A percentile compares a stretch with the other conserved stretches of the same genome.
phyloP scores from a whole-genome alignment of 2,888 invertebrate species.

The Cetonia aurata region DNA sequence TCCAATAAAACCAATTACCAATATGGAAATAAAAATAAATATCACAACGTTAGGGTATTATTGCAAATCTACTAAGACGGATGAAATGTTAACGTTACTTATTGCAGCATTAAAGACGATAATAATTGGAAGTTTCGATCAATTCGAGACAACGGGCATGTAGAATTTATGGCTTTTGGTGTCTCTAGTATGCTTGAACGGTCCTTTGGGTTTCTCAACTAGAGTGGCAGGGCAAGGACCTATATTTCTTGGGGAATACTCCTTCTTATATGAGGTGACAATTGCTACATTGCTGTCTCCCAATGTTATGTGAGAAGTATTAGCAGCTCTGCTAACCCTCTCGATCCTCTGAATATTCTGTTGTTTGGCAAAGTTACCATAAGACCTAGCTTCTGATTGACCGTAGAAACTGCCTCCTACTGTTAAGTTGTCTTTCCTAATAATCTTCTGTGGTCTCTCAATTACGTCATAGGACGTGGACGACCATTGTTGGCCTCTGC shows the following conservation, averaged over 20 bases:
- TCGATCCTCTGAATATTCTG: slow-evolving; percentile 70
- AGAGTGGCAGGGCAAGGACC: slow-evolving; percentile 87
- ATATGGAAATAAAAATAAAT: slow-evolving; percentile 46
- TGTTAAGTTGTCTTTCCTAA: slow-evolving; percentile 76
- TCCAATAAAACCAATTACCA: slow-evolving; percentile 35
- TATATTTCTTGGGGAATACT: slow-evolving; percentile 77
- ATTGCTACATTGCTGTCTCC: slow-evolving; percentile 75
- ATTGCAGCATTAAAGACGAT: background rate
- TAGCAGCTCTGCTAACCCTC: slow-evolving; percentile 74
- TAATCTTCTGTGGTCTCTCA: slow-evolving; percentile 75
- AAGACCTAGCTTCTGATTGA: slow-evolving; percentile 78
- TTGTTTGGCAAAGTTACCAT: slow-evolving; percentile 75
- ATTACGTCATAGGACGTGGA: slow-evolving; percentile 63
- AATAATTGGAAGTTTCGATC: slow-evolving; percentile 29
- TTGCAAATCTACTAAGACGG: slow-evolving; percentile 49
- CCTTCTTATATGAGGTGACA: slow-evolving; percentile 81
- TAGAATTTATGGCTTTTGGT: slow-evolving; percentile 89
- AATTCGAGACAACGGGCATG: slow-evolving; percentile 73
- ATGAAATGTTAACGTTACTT: slow-evolving; percentile 6
- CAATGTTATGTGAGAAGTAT: slow-evolving; percentile 81
- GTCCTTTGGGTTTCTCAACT: slow-evolving; percentile 80
- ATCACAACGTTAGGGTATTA: slow-evolving; percentile 61
- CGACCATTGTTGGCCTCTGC: slow-evolving; percentile 70
- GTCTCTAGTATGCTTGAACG: slow-evolving; percentile 87
- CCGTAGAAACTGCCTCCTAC: slow-evolving; percentile 82